These are phyloP conservation scores for Poeciliopsis gracilis DNA, from an alignment of 2,797 vertebrate species.

Conservation along the genomic window DNA sequence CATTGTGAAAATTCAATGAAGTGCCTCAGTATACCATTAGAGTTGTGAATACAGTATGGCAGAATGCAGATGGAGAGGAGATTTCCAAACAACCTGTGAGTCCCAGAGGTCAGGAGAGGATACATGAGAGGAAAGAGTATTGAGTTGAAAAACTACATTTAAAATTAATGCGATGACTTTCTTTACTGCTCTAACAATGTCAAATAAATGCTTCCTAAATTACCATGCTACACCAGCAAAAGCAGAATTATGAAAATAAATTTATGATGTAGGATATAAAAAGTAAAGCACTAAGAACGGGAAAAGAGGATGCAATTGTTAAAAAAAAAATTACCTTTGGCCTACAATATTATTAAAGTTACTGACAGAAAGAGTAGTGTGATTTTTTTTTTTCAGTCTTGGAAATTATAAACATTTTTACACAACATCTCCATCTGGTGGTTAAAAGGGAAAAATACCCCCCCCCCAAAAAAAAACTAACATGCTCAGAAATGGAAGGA, in stretches of 20 bases:
- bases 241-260: neutral
- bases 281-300: neutral
- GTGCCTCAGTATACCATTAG: conserved; percentile 19
- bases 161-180: neutral
- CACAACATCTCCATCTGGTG: conserved; percentile 42
- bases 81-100: conserved; percentile 3
- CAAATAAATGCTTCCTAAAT: neutral
- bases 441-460: neutral
- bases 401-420: neutral
- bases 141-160: neutral
- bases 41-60: neutral
- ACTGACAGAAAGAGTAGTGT: neutral
- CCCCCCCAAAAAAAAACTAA: neutral
- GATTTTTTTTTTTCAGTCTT: neutral
- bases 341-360: neutral
- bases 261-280: neutral
- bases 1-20: conserved; percentile 36
- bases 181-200: too few relatives aligned
- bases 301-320: neutral
- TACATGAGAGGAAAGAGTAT: neutral
- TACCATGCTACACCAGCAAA: neutral
- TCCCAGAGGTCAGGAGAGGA: neutral
- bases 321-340: neutral
- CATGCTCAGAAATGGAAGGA: neutral
- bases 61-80: neutral